Evolutionary conservation across 2,888 invertebrate genomes (phyloP), one percentile per base, ranked within the genome.

Genomic region (Coenonympha glycerion): DNA sequence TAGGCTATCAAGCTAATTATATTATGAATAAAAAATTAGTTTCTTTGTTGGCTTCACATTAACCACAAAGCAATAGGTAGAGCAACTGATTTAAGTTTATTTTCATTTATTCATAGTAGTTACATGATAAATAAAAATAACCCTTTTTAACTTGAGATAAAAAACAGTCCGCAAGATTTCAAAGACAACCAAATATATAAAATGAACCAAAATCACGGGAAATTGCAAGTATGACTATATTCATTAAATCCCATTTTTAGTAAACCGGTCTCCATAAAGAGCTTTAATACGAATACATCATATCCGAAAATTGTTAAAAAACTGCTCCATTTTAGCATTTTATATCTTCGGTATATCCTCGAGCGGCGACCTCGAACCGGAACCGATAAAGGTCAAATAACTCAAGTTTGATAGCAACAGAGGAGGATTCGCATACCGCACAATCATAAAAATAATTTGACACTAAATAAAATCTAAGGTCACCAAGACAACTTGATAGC

Each of bases 291-390:
- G 42, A 26, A 34, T 46, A 52, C 24, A 42, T 48, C 41, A 48
- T 42, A 49, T 47, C 49, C 47, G 36, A 50, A 52, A 49, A 47
- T 39, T 41, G 48, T 24, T 34, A 30, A 34, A 52, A 42, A 40
- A 49, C 39, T 58, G 56, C 58, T 56, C 59, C 52, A 61, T 50
- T n/a, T 56, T 59, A 45, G 50, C 30, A 53, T 53, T 55, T n/a
- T n/a, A n/a, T 36, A 49, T 53, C 51, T 52, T 57, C 42, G 26
- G 41, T 52, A 46, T 51, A 55, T 55, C 59, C 58, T 61, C 53
- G 58, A 56, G 30, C 50, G 16, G 44, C 26, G 54, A 58, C 58
- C 61, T 59, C 54, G 51, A 61, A 56, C 58, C 59, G 59, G 59
- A 59, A 57, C 52, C 45, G 15, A 15, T 54, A 58, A 61, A 61